A percentile compares a stretch with the other conserved stretches of the same genome.
Evolutionary conservation across 2,888 invertebrate genomes (phyloP).

Genomic region (Tetragonula carbonaria): DNA sequence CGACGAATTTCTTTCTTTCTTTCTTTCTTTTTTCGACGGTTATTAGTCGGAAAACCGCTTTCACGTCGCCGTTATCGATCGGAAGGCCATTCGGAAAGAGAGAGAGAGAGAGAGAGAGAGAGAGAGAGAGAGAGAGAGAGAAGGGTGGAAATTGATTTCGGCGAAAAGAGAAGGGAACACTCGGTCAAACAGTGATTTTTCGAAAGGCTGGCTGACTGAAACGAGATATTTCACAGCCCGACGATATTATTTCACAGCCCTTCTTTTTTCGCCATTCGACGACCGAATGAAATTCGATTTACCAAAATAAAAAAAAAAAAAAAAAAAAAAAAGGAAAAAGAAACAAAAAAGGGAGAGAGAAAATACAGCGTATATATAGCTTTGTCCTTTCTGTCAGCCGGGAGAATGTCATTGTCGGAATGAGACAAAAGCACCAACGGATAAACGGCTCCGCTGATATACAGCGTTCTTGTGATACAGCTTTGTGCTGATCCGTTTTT

Average conservation of each 20-base stretch:
- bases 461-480: too few species aligned
- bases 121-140: too few species aligned
- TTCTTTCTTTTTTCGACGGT: neutral
- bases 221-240: neutral
- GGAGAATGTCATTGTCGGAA: neutral
- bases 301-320: too few species aligned
- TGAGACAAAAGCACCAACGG: neutral
- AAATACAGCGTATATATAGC: too few species aligned
- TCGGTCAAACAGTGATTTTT: neutral
- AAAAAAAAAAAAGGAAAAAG: neutral
- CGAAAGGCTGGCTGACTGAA: neutral
- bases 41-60: slow-evolving; percentile 19
- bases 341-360: too few species aligned
- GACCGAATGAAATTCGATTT: neutral
- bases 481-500: neutral
- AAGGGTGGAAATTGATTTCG: slow-evolving; percentile 1
- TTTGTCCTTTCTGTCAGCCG: neutral
- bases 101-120: too few species aligned
- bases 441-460: neutral
- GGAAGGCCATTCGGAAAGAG: neutral
- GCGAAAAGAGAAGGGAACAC: neutral
- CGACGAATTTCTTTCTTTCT: slow-evolving; percentile 23
- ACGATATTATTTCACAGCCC: too few species aligned
- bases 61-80: slow-evolving; percentile 22
- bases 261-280: neutral